phyloP scores from a whole-genome alignment of 2,888 invertebrate genomes.

The Sarcophaga rosellei region DNA sequence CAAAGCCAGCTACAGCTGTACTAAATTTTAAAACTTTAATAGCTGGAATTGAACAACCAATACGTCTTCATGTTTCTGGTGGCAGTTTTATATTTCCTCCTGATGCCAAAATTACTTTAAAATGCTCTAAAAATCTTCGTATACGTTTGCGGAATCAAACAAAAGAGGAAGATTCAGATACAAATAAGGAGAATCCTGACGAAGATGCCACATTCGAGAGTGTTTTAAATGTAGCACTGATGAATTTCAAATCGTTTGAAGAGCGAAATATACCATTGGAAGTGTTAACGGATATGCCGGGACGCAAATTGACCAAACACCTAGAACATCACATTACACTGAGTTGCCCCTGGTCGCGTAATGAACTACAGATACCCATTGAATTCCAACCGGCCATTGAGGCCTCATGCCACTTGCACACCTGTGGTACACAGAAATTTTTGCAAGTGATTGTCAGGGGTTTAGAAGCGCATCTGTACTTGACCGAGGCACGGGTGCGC shows the following conservation, averaged over 20 bases:
- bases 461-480: constrained; percentile 82
- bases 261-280: constrained; percentile 84
- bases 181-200: constrained; percentile 57
- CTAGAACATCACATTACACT: constrained; percentile 91
- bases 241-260: constrained; percentile 86
- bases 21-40: constrained; percentile 87
- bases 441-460: constrained; percentile 89
- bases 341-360: constrained; percentile 89
- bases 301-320: constrained; percentile 86
- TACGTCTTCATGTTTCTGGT: constrained; percentile 88
- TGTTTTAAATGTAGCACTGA: constrained; percentile 83
- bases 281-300: constrained; percentile 88
- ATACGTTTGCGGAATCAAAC: constrained; percentile 72
- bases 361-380: constrained; percentile 87
- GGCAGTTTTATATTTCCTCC: constrained; percentile 89
- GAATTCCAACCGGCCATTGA: constrained; percentile 92
- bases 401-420: constrained; percentile 90
- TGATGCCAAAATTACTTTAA: constrained; percentile 82
- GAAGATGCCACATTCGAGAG: constrained; percentile 75
- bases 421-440: constrained; percentile 92
- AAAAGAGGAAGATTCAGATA: constrained; percentile 56
- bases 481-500: constrained; percentile 83
- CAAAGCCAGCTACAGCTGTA: constrained; percentile 82
- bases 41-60: constrained; percentile 90
- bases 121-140: constrained; percentile 81